A percentile compares a stretch with the other conserved stretches of the same genome.
phyloP scores from a whole-genome alignment of 1,140 invertebrate species.

The Drosophila teissieri region DNA sequence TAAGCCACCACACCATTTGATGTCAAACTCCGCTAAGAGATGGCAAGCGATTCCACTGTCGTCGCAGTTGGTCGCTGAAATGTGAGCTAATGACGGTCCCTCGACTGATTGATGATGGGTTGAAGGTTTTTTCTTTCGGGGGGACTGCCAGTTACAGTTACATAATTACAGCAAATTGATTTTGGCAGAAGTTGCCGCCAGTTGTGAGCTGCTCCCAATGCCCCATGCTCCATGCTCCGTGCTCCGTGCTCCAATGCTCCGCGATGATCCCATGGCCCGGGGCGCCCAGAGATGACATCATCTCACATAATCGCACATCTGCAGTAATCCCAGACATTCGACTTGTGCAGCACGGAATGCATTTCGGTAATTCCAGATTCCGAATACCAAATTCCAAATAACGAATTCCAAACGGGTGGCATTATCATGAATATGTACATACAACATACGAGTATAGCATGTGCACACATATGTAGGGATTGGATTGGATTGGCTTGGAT shows the following conservation, averaged over 20 bases:
- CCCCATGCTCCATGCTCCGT: slow-evolving; percentile 38
- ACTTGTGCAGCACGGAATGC: slow-evolving; percentile 65
- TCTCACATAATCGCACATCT: slow-evolving; percentile 15
- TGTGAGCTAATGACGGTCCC: slow-evolving; percentile 38
- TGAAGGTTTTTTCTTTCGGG: neutral
- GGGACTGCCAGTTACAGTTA: slow-evolving; percentile 57
- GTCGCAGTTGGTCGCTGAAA: slow-evolving; percentile 14
- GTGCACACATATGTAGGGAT: no score
- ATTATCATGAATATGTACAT: slow-evolving; percentile 61
- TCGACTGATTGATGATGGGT: slow-evolving; percentile 42
- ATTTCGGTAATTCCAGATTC: slow-evolving; percentile 66
- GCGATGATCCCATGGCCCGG: slow-evolving; percentile 5
- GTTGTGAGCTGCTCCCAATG: slow-evolving; percentile 59
- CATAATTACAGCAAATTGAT: slow-evolving; percentile 71
- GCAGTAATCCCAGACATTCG: slow-evolving; percentile 35
- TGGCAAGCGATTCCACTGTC: neutral
- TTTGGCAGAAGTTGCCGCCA: slow-evolving; percentile 47
- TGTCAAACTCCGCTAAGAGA: neutral
- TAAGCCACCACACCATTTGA: neutral
- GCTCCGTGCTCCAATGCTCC: slow-evolving; percentile 1
- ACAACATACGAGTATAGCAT: slow-evolving; percentile 14
- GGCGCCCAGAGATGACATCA: slow-evolving; percentile 51
- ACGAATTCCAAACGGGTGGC: slow-evolving; percentile 28
- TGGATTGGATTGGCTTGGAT: no score
- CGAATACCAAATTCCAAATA: slow-evolving; percentile 48